Base-by-base conservation (phyloP, 2,797 vertebrate species). In the Acipenser transmontanus region DNA sequence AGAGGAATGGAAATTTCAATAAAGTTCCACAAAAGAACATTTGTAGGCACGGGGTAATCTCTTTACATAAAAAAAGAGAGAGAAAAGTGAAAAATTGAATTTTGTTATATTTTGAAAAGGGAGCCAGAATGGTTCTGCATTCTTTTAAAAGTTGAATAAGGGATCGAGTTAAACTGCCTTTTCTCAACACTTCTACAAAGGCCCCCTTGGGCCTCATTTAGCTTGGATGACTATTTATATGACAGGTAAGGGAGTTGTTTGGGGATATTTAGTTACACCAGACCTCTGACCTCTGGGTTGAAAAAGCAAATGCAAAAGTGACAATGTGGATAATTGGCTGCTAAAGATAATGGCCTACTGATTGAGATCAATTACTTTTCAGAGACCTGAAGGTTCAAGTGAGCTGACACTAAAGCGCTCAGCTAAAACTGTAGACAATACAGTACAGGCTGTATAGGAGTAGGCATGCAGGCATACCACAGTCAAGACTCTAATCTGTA, bases 271-370 rank as follows among this genome's bases (percentile, higher is more conserved):
- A 86, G 89, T 94, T 96, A 93, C 92, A 91, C 87, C 83, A 83
- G 87, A 89, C 88, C 88, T 85, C 87, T 52, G 93, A 93, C 93
- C 93, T 74, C 74, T 14, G 61, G 92, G 92, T 94, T 91, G 89
- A 80, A 81, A 87, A 91, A 93, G 90, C 92, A 94, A 94, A 94
- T 56, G 82, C 89, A 95, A 93, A 94, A 95, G 94, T 95, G 94
- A 95, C 94, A 95, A 93, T 91, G 91, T 91, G 91, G 91, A 95
- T 96, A 94, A 96, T 92, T 96, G 91, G 87, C 87, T 84, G 85
- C 85, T 96, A 85, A 92, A 93, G 89, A 93, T 94, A 95, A 95
- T 92, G 91, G 89, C 87, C 88, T 88, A 89, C 85, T 93, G 92
- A 95, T 92, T 93, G 91, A 93, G 88, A 93, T 92, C 91, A 91